Base-by-base conservation (phyloP, 2,888 invertebrate genomes). In the Oscheius myriophilus region DNA sequence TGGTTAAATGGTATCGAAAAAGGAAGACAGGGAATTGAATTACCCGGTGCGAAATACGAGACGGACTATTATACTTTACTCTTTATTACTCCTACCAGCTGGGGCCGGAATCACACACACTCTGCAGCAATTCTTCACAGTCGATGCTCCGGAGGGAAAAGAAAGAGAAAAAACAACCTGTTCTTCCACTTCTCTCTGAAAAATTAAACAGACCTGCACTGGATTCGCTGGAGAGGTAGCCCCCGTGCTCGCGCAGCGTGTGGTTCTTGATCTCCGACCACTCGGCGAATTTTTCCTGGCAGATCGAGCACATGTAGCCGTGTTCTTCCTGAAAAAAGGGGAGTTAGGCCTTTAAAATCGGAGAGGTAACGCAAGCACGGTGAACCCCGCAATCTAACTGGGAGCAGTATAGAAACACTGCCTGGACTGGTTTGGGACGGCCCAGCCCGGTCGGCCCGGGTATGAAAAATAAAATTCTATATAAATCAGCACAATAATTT, bases 241-340 rank as follows among this genome's bases (percentile, higher is more conserved):
- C 85, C 7, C 82, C 84, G 72, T 86, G 86, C 53, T 82, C 75
- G 21, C 58, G 68, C 41, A 86, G 71, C 58, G 86, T 87, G 74
- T 86, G 86, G 58, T 84, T 80, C 67, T 86, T 86, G 26, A 86
- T 77, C 51, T 86, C 86, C 57, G 78, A 70, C 82, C 83, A 86
- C 55, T 83, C 83, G n/a, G 74, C 72, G 43, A 82, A 78, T 49
- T 73, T 78, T 55, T 72, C 72, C 41, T 80, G 82, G 72, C 86
- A 87, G 45, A 86, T 83, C 25, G 86, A 73, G 71, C 86, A 86
- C 39, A 86, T 58, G 65, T 84, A 86, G 33, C 86, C 86, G 72
- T 86, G 86, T 39, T 87, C 85, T 26, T 85, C 81, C 72, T 75
- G 58, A 16, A 69, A 72, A 41, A 71, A 23, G 14, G 54, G 11